Base-by-base conservation (phyloP, 2,797 vertebrate genomes). In the Pseudochaenichthys georgianus region DNA sequence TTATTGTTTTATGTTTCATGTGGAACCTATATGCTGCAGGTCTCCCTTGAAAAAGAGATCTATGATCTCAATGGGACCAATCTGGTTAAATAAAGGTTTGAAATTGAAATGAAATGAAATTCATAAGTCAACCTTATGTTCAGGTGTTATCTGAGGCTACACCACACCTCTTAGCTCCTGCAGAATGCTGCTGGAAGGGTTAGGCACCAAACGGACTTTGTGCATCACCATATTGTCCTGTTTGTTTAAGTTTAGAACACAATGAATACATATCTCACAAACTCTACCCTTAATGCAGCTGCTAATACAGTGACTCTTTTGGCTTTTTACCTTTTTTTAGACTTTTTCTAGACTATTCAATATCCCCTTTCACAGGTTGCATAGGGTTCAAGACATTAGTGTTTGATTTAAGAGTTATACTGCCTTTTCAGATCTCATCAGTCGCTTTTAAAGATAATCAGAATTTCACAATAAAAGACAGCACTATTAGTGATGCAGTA, bases 381-480 rank as follows among this genome's bases (percentile, higher is more conserved):
- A 41, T 15, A 9, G 45, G 50, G 54, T 48, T 62, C 9, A 13
- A 31, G 15, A 28, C 11, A 9, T 54, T 5, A 28, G 51, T 34
- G 6, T 50, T 48, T 9, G 58, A 2, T 15, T 23, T 17, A 28
- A 28, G 28, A 28, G 28, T 28, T 28, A 23, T 42, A 9, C n/a
- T 42, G 19, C 4, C 12, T 13, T 28, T 9, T 65, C 13, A 52
- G 51, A 48, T 16, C 28, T 5, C n/a, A 13, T 19, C 1, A 12
- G 8, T 45, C 8, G 13, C 50, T 58, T 55, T 23, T 61, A 60
- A 0, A 60, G 15, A 2, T 19, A 12, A 16, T 2, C 9, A 58
- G 45, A 66, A 45, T 59, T 41, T 55, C 43, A 31, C 13, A 15
- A 23, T 48, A 41, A 34, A 55, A 63, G 28, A 60, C 21, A 53